A percentile compares a stretch with the other conserved stretches of the same genome.
Evolutionary conservation across 2,888 invertebrate species (phyloP).

Genomic region (Merodon equestris): DNA sequence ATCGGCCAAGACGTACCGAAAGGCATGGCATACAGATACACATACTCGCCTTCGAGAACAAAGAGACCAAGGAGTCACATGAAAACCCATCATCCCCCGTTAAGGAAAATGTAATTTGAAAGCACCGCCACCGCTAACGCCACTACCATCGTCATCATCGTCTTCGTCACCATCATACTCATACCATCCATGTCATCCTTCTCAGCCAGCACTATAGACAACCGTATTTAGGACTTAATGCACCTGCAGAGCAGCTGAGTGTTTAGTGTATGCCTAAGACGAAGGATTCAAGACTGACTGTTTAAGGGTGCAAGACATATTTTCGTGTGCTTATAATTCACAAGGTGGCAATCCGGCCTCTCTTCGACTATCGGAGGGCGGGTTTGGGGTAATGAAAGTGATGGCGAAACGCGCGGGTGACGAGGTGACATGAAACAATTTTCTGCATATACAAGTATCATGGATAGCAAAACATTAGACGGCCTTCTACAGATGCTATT

Average conservation of each 20-base stretch:
- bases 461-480: slow-evolving; percentile 62
- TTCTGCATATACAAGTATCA: slow-evolving; percentile 57
- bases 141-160: no score
- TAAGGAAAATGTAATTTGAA: slow-evolving; percentile 65
- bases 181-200: not conserved
- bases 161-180: slow-evolving; percentile 12
- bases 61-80: slow-evolving; percentile 27
- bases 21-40: slow-evolving; percentile 23
- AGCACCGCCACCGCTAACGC: slow-evolving; percentile 24
- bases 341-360: slow-evolving; percentile 1
- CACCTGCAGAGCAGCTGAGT: slow-evolving; percentile 62
- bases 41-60: slow-evolving; percentile 4
- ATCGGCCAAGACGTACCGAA: slow-evolving; percentile 62
- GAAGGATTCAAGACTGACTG: slow-evolving; percentile 20
- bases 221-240: slow-evolving; percentile 63
- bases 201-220: no score
- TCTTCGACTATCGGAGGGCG: not conserved
- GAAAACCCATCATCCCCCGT: slow-evolving; percentile 52
- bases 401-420: slow-evolving; percentile 26
- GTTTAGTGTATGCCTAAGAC: slow-evolving; percentile 55
- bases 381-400: slow-evolving; percentile 4
- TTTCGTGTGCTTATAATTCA: slow-evolving; percentile 66
- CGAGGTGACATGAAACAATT: slow-evolving; percentile 56
- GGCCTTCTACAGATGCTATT: slow-evolving; percentile 59
- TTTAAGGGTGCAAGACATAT: slow-evolving; percentile 57